Evolutionary conservation across 2,888 invertebrate genomes (phyloP), one percentile per base, ranked within the genome.

Genomic region (Rhogogaster chlorosoma): DNA sequence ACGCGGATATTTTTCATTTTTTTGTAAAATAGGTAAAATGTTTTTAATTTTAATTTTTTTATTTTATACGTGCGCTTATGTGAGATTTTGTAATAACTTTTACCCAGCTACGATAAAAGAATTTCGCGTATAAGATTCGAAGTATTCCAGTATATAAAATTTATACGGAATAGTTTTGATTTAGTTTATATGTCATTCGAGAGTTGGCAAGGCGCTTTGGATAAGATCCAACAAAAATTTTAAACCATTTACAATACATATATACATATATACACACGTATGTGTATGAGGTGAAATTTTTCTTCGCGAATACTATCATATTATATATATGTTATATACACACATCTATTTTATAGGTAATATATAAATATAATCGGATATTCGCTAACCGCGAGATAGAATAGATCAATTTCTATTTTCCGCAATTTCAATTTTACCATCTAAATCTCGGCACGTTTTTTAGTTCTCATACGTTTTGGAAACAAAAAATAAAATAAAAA

Each of bases 191-290:
- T 49, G 90, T 90, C 92, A 92, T 92, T 91, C 89, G 91, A 91
- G 89, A 92, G 91, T 92, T 92, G 92, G 92, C 92, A 92, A 26
- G 90, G 91, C 91, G 90, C 90, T 89, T 92, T 92, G 92, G 92
- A 92, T 87, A 88, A 85, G 75, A 86, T 91, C 92, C 92, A 92
- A 91, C 92, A 92, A 91, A 90, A 91, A 38, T 91, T 92, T 92
- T 91, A 22, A 90, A 90, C 89, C 90, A 91, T 90, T 91, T 91
- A 73, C 53, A 15, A 49, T 22, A 29, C 29, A 15, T 6, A n/a
- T 57, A 49, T 57, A 22, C 10, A 53, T 22, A 22, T 57, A 57
- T 57, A 22, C 12, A 49, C 12, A 49, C 10, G 18, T 0, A 38
- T 38, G 9, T 38, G 7, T 38, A 38, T 38, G 42, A 42, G 53